A percentile compares a stretch with the other conserved stretches of the same genome.
Evolutionary conservation across 2,888 invertebrate genomes (phyloP).

Genomic region (Rhamnusium bicolor): DNA sequence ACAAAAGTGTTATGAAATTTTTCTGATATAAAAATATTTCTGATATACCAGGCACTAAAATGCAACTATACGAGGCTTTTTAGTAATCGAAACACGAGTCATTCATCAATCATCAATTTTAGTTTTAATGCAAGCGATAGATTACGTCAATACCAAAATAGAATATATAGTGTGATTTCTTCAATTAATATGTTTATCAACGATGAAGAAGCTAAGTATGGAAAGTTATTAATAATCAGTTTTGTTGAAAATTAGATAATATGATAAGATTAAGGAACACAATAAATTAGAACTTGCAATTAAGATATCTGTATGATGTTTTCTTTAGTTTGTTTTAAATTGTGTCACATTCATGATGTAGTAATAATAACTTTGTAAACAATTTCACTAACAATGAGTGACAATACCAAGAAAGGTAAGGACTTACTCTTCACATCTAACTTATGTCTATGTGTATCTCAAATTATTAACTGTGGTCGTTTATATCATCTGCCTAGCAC

Average conservation of each 20-base stretch:
- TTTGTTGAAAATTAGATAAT: neutral
- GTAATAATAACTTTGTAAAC: neutral
- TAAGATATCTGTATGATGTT: neutral
- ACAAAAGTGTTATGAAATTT: too few species aligned
- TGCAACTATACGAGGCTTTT: too few species aligned
- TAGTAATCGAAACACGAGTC: too few species aligned
- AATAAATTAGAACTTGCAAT: neutral
- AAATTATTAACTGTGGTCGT: too few species aligned
- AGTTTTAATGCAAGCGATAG: too few species aligned
- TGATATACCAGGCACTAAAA: too few species aligned
- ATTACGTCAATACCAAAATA: too few species aligned
- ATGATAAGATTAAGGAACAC: neutral
- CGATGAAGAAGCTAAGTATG: neutral
- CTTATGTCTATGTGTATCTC: too few species aligned
- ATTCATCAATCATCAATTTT: too few species aligned
- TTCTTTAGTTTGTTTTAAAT: constrained; percentile 7
- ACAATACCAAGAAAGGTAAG: neutral
- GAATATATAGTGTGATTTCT: too few species aligned
- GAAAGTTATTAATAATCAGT: neutral
- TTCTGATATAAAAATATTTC: too few species aligned
- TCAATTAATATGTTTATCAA: neutral
- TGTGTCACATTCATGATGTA: neutral
- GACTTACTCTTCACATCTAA: neutral
- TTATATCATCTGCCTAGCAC: too few species aligned
- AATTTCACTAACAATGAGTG: neutral